Evolutionary conservation across 1,140 invertebrate genomes (phyloP).

Genomic region (Druon quercuslanigerum): DNA sequence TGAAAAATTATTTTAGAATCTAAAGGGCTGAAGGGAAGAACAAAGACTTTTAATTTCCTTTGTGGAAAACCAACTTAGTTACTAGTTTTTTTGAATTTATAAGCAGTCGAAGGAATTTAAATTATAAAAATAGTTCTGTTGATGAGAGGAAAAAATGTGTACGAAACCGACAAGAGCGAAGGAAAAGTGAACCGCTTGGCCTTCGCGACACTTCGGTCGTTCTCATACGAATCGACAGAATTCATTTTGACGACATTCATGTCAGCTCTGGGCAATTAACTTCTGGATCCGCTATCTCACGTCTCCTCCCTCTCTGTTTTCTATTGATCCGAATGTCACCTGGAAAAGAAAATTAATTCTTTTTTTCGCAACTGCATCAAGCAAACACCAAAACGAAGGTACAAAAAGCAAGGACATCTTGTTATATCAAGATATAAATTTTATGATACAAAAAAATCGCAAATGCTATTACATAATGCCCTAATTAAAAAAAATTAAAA

Average conservation of each 20-base stretch:
- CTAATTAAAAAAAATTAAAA: too few species aligned
- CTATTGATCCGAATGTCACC: not conserved
- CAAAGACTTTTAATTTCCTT: too few species aligned
- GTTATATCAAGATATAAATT: not conserved
- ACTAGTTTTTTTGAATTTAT: too few species aligned
- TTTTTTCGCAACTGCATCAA: not conserved
- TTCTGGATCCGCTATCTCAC: slow-evolving; percentile 11
- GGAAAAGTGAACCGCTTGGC: slow-evolving; percentile 67
- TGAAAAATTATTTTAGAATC: too few species aligned
- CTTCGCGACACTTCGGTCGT: slow-evolving; percentile 61
- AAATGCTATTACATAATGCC: too few species aligned
- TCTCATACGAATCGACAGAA: slow-evolving; percentile 50
- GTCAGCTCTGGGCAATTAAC: slow-evolving; percentile 24
- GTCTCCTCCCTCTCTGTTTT: not conserved
- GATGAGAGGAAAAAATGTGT: slow-evolving; percentile 3
- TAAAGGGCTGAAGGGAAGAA: too few species aligned
- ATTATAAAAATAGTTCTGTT: not conserved
- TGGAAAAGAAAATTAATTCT: slow-evolving; percentile 13
- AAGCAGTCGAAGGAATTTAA: not conserved
- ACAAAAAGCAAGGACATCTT: slow-evolving; percentile 4
- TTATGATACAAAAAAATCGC: not conserved
- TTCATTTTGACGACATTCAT: slow-evolving; percentile 39
- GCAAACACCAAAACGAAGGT: not conserved
- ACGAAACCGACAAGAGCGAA: slow-evolving; percentile 43
- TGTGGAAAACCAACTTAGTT: too few species aligned